Conservation (phyloP, 2,797 vertebrate genomes). For the Danio tinwini region DNA sequence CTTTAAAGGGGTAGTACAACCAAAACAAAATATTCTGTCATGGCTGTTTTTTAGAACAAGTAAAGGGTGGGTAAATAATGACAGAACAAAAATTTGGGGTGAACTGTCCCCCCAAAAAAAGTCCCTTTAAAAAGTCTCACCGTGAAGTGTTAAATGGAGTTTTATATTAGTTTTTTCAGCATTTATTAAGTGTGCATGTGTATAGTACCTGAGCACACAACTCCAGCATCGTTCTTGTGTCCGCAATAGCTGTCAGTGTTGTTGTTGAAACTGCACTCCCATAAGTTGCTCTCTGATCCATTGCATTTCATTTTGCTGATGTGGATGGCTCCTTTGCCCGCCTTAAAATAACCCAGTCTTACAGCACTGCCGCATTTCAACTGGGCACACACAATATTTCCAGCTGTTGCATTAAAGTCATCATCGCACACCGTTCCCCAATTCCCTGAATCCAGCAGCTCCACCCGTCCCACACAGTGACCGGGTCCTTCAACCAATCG, state of each 20-base stretch:
- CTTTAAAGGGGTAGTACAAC: no score
- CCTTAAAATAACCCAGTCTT: slow-evolving; percentile 10
- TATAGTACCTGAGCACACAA: slow-evolving; percentile 67
- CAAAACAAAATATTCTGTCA: no score
- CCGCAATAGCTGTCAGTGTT: slow-evolving; percentile 53
- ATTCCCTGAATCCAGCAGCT: slow-evolving; percentile 42
- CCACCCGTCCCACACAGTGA: slow-evolving; percentile 64
- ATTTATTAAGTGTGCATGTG: background rate
- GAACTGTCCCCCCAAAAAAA: no score
- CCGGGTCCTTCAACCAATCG: slow-evolving; percentile 52
- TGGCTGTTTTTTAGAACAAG: no score
- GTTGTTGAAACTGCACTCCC: slow-evolving; percentile 41
- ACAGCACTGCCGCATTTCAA: slow-evolving; percentile 57
- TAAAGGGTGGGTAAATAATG: no score
- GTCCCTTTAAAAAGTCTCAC: no score
- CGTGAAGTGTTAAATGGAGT: no score
- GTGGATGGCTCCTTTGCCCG: slow-evolving; percentile 52
- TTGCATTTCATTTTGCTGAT: slow-evolving; percentile 60
- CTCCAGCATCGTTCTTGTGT: slow-evolving; percentile 64
- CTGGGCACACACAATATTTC: slow-evolving; percentile 63
- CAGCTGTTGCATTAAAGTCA: slow-evolving; percentile 54
- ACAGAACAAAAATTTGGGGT: no score
- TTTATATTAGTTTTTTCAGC: background rate
- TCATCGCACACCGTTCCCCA: slow-evolving; percentile 69
- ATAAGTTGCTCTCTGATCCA: slow-evolving; percentile 60